These are phyloP conservation scores for Chloropsis cyanopogon DNA, from an alignment of 2,113 vertebrate genomes.

Conservation along the genomic window DNA sequence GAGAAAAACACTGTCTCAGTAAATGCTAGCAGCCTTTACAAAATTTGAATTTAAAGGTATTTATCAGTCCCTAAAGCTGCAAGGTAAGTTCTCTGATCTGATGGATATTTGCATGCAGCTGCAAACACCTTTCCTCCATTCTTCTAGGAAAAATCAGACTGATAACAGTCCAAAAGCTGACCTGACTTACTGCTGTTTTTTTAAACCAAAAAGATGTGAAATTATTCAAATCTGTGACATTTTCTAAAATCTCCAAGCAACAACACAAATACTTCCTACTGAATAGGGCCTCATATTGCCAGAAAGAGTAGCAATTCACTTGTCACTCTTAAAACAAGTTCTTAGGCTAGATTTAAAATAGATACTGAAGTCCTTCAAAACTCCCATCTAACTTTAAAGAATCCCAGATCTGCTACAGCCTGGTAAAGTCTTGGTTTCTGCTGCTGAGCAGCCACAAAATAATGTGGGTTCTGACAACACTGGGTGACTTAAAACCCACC, in stretches of 20 bases:
- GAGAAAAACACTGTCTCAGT: background rate
- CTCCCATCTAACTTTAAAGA: background rate
- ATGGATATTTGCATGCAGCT: background rate
- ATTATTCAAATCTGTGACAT: background rate
- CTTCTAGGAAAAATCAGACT: background rate
- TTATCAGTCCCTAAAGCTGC: background rate
- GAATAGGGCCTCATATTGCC: background rate
- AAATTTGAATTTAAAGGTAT: background rate
- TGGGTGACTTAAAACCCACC: background rate
- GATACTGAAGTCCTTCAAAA: background rate
- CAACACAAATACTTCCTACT: background rate
- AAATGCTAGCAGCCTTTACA: background rate
- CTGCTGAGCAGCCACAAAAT: background rate
- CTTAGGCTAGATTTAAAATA: background rate
- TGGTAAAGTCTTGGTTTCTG: background rate
- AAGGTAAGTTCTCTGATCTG: background rate
- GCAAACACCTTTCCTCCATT: background rate
- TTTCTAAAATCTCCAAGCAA: background rate
- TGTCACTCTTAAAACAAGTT: background rate
- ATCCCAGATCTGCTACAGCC: background rate
- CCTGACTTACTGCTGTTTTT: background rate
- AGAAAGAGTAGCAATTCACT: background rate
- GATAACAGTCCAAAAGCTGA: background rate
- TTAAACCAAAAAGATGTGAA: background rate
- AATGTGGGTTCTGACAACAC: background rate